These are phyloP conservation scores for Otolemur garnettii DNA, from an alignment of 2,113 vertebrate species.

Conservation along the genomic window DNA sequence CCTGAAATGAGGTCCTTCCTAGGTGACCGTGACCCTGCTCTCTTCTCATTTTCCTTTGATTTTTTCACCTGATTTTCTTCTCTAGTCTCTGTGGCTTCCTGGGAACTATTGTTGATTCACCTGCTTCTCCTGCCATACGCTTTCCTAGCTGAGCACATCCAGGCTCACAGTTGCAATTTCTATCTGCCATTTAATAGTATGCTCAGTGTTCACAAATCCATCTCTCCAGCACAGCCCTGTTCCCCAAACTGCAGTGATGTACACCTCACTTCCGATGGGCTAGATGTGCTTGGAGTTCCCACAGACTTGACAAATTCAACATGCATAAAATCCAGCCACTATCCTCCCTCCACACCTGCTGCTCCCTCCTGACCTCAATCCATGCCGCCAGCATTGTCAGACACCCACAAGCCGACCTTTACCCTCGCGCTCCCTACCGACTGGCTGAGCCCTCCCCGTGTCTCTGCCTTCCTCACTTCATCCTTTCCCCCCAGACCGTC, in stretches of 20 bases:
- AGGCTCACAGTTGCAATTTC: neutral
- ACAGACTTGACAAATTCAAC: neutral
- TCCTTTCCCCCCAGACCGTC: neutral
- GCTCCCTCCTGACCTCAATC: neutral
- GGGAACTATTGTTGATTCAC: neutral
- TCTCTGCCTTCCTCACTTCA: neutral
- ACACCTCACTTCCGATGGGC: neutral
- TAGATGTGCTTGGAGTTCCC: too few relatives aligned
- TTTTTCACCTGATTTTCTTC: neutral
- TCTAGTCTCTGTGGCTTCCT: neutral
- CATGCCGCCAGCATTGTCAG: neutral
- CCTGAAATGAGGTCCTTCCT: neutral
- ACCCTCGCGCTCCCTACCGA: neutral
- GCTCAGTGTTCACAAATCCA: too few relatives aligned
- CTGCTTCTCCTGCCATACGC: fast-evolving
- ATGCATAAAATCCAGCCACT: neutral
- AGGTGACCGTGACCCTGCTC: neutral
- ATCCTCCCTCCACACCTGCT: too few relatives aligned
- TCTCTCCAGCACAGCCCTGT: neutral
- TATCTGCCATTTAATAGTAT: neutral
- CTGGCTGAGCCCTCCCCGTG: neutral
- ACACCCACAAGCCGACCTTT: neutral
- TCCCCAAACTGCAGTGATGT: neutral
- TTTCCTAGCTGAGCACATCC: too few relatives aligned
- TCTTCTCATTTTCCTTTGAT: neutral